Evolutionary conservation across 2,113 vertebrate genomes (phyloP), one percentile per base, ranked within the genome.

Genomic region (Nymphicus hollandicus): DNA sequence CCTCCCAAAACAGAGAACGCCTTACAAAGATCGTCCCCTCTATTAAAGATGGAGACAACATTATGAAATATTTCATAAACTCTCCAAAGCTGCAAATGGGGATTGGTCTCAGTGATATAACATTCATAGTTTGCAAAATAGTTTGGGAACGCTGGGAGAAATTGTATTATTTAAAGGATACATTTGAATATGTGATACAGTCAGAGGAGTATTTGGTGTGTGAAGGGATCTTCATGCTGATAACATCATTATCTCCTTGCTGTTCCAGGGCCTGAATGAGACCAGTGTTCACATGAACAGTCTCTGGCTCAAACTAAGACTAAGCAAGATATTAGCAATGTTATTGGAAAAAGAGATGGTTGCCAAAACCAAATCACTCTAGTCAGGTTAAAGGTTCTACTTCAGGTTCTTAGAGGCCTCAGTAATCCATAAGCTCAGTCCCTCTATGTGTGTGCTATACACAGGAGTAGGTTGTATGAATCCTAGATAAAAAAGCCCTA

Each of bases 381-480:
- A 44, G 70, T 82, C n/a, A 82, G 27, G 28, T 37, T 85, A 69
- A 68, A 71, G 15, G 6, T 65, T 95, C 47, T 43, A 15, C 17
- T 63, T 74, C 20, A 43, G 6, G 84, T 53, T 72, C 22, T 90
- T 66, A 41, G 20, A 81, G 35, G 15, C 16, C 31, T 61, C 35
- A 41, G 24, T 52, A 65, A 89, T 16, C 12, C 28, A 39, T 72
- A 24, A 47, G 10, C 19, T 71, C 61, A 77, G 17, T 41, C 63
- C 37, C 27, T 81, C 31, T 28, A 22, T 0, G 0, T 25, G 7
- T 44, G 23, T 43, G 9, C 15, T 76, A 23, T 39, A 55, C 24
- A 9, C 6, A n/a, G 12, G 28, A 71, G 6, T 15, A 76, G 8
- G 8, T 44, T 2, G 0, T 37, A 65, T 33, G 23, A 72, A 31